These are phyloP conservation scores for Drosophila gaucha DNA, from an alignment of 2,888 invertebrate genomes.

Conservation along the genomic window DNA sequence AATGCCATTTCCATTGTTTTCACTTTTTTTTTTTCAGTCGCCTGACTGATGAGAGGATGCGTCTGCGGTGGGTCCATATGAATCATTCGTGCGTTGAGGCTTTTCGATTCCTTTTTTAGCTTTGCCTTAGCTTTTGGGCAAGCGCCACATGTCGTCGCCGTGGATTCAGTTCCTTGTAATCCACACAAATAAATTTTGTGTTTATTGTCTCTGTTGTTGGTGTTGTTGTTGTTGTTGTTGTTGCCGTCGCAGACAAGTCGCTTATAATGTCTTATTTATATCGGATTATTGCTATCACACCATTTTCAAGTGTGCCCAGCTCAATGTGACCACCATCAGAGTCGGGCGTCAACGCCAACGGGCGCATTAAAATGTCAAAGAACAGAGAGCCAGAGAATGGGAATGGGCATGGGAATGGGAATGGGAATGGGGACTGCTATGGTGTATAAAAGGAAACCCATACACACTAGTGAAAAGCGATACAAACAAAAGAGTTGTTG, in stretches of 20 bases:
- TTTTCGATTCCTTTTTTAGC: slow-evolving; percentile 20
- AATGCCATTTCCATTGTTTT: slow-evolving; percentile 59
- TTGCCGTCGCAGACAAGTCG: slow-evolving; percentile 21
- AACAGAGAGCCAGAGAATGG: slow-evolving; percentile 38
- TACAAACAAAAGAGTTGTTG: slow-evolving; percentile 74
- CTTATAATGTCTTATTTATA: slow-evolving; percentile 78
- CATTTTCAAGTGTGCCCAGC: slow-evolving; percentile 69
- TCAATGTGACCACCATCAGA: slow-evolving; percentile 71
- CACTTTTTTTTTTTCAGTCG: slow-evolving; percentile 49
- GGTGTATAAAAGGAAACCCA: slow-evolving; percentile 19
- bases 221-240: slow-evolving; percentile 1
- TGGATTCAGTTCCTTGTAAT: slow-evolving; percentile 67
- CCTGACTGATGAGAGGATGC: slow-evolving; percentile 66
- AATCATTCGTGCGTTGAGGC: slow-evolving; percentile 37
- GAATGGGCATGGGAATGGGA: slow-evolving; percentile 11
- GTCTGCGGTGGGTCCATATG: slow-evolving; percentile 60
- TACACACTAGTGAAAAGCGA: slow-evolving; percentile 65
- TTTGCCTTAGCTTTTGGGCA: slow-evolving; percentile 32
- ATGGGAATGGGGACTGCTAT: slow-evolving; percentile 1
- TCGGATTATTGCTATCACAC: slow-evolving; percentile 79
- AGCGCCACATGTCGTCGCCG: slow-evolving; percentile 74
- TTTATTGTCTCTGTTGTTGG: slow-evolving; percentile 48
- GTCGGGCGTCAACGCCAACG: slow-evolving; percentile 75
- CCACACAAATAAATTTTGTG: slow-evolving; percentile 56
- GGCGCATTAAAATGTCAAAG: slow-evolving; percentile 79